Conservation (phyloP, 1,140 invertebrate species). For the Pomacea maculata region DNA sequence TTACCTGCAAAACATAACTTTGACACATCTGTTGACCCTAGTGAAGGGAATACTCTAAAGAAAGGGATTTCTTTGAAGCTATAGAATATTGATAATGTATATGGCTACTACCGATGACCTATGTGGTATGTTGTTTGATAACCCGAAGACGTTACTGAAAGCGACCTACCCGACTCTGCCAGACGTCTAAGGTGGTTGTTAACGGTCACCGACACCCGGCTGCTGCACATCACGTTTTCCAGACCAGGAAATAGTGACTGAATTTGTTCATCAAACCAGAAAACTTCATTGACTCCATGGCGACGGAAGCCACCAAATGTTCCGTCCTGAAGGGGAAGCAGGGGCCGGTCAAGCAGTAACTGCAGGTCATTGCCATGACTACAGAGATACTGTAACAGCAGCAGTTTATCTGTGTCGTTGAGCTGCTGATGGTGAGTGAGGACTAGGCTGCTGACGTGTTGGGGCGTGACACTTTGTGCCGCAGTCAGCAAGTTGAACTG, state of each 20-base stretch:
- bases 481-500: background rate
- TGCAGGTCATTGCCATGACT: background rate
- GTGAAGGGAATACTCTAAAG: no score
- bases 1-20: no score
- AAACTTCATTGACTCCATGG: background rate
- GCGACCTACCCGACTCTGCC: background rate
- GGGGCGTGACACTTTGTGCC: background rate
- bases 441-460: background rate
- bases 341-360: background rate
- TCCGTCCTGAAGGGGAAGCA: constrained; percentile 19
- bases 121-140: background rate
- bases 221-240: constrained; percentile 2
- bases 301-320: background rate
- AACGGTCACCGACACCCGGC: background rate
- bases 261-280: background rate
- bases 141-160: background rate
- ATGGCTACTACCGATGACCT: no score
- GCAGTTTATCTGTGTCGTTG: constrained; percentile 2
- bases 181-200: background rate
- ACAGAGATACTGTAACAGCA: constrained; percentile 22
- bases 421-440: background rate
- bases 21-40: no score
- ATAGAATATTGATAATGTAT: no score
- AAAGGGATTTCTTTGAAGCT: no score
- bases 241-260: constrained; percentile 6